These are phyloP conservation scores for Catharus minimus DNA, from an alignment of 2,113 vertebrate genomes.

Conservation along the genomic window DNA sequence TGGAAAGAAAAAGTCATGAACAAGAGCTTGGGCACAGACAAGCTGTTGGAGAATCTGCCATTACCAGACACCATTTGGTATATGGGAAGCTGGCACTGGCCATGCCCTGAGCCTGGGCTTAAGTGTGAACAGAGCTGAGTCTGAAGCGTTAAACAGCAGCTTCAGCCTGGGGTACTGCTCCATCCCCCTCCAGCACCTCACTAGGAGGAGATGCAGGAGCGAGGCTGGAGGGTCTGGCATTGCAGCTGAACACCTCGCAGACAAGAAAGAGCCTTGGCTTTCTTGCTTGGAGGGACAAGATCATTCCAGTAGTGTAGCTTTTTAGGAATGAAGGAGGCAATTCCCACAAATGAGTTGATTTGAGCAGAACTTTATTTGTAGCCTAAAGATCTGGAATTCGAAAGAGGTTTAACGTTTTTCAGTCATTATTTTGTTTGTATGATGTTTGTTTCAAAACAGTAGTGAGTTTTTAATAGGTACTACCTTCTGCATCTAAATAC, in stretches of 20 bases:
- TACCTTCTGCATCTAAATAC: not conserved
- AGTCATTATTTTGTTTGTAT: not conserved
- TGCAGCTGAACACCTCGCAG: not conserved
- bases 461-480: not conserved
- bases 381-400: not conserved
- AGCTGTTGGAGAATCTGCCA: not conserved
- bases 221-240: not conserved
- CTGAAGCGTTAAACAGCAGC: not conserved
- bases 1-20: not conserved
- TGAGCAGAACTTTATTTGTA: not conserved
- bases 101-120: not conserved
- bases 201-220: not conserved
- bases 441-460: not conserved
- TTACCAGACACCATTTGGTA: not conserved
- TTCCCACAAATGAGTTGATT: not conserved
- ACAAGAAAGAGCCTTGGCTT: not conserved
- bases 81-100: not conserved
- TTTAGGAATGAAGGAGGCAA: not conserved
- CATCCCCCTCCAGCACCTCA: not conserved
- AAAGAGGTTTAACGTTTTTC: not conserved
- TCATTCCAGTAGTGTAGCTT: not conserved
- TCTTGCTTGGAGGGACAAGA: not conserved
- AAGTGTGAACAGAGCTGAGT: not conserved
- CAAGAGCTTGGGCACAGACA: not conserved
- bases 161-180: not conserved